Evolutionary conservation across 2,113 vertebrate genomes (phyloP).

Genomic region (Pelecanus crispus): DNA sequence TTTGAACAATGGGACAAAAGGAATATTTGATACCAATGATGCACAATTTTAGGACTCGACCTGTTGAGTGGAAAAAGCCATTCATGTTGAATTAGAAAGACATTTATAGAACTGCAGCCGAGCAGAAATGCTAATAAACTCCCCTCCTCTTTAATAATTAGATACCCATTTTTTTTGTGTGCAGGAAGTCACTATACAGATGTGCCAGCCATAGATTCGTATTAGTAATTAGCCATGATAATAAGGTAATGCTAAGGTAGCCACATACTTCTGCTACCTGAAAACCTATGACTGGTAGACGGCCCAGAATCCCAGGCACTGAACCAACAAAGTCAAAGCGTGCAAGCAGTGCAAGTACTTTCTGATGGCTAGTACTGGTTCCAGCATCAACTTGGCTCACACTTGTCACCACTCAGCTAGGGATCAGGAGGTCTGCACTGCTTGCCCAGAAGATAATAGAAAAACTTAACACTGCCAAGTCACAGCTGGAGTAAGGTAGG

Average conservation of each 20-base stretch:
- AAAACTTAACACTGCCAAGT: neutral
- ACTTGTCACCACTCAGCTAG: neutral
- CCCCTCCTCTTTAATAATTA: neutral
- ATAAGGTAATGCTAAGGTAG: neutral
- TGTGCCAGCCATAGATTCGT: neutral
- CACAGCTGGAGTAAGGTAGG: neutral
- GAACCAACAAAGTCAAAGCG: neutral
- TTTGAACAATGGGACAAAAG: neutral
- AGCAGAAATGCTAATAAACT: neutral
- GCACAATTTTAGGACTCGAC: neutral
- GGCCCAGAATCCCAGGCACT: conserved; percentile 3
- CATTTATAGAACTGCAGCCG: neutral
- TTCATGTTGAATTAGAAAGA: neutral
- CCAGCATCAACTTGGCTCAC: neutral
- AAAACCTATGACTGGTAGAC: neutral
- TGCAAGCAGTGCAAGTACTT: neutral
- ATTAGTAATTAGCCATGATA: neutral
- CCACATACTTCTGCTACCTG: neutral
- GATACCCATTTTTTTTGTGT: neutral
- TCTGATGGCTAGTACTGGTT: neutral
- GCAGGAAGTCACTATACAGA: neutral
- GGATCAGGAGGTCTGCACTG: neutral
- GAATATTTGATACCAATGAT: neutral
- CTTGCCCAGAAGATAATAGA: neutral
- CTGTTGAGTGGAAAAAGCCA: neutral